Percentiles rank a stretch among this genome's conserved stretches.
These are phyloP conservation scores for Formica exsecta DNA, from an alignment of 1,140 invertebrate genomes.

Conservation along the genomic window DNA sequence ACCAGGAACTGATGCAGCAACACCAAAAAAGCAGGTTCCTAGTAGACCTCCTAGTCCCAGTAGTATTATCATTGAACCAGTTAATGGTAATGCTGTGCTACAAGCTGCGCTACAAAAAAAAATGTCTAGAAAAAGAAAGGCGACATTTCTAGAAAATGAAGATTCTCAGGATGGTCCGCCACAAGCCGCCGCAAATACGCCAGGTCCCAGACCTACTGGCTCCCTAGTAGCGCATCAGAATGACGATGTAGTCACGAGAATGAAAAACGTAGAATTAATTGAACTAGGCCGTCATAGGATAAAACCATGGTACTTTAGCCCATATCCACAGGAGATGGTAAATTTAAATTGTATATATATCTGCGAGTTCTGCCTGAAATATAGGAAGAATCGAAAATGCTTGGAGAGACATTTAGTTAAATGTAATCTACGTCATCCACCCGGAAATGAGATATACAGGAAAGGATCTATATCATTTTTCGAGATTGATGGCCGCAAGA, in stretches of 20 bases:
- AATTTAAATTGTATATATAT: conserved; percentile 97
- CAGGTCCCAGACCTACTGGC: conserved; percentile 90
- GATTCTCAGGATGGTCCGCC: conserved; percentile 88
- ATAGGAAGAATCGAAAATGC: conserved; percentile 98
- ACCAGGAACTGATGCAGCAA: conserved; percentile 91
- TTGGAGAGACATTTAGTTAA: conserved; percentile 97
- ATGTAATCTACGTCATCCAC: conserved; percentile 98
- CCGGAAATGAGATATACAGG: conserved; percentile 99
- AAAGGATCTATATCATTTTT: conserved; percentile 99
- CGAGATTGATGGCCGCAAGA: conserved; percentile 99
- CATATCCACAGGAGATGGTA: conserved; percentile 99
- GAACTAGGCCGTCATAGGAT: conserved; percentile 97
- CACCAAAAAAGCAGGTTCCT: conserved; percentile 90
- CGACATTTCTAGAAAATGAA: conserved; percentile 89
- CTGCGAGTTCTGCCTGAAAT: conserved; percentile 99
- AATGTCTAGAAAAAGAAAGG: conserved; percentile 91
- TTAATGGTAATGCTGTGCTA: conserved; percentile 92
- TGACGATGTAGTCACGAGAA: conserved; percentile 97
- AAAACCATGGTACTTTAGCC: conserved; percentile 99
- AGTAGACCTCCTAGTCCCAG: conserved; percentile 90
- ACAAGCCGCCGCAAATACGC: conserved; percentile 57
- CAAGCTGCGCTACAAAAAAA: conserved; percentile 94
- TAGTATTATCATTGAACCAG: conserved; percentile 87
- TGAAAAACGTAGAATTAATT: conserved; percentile 99
- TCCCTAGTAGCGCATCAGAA: conserved; percentile 96